phyloP scores from a whole-genome alignment of 2,797 vertebrate genomes.

The Gymnopithys bicolor region DNA sequence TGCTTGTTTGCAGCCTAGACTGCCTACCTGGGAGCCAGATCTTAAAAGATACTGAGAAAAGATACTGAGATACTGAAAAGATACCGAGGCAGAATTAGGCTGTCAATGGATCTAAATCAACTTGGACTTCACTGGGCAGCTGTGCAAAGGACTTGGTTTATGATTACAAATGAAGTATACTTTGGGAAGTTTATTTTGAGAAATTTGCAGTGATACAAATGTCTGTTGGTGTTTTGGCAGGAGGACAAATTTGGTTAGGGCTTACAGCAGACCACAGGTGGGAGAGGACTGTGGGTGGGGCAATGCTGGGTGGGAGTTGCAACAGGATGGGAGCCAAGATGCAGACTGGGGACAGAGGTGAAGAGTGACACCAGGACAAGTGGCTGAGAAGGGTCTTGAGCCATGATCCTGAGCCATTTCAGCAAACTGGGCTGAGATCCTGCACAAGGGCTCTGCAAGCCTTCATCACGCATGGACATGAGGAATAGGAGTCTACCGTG shows the following conservation, averaged over 20 bases:
- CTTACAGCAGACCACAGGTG: background rate
- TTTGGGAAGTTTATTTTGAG: background rate
- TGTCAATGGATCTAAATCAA: background rate
- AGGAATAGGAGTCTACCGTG: background rate
- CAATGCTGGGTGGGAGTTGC: background rate
- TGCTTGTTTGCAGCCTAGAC: background rate
- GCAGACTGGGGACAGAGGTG: background rate
- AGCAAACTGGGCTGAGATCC: background rate
- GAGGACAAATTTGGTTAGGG: background rate
- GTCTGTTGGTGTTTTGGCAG: background rate
- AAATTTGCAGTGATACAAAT: background rate
- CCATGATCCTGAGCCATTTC: background rate
- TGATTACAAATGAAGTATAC: background rate
- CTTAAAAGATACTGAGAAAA: background rate
- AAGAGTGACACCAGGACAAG: background rate
- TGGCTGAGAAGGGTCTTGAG: background rate
- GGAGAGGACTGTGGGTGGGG: background rate
- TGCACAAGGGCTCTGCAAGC: background rate
- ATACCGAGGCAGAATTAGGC: background rate
- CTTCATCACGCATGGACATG: background rate
- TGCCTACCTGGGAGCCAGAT: background rate
- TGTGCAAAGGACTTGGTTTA: background rate
- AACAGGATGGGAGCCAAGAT: background rate
- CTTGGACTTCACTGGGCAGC: background rate
- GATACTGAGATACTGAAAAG: background rate